Evolutionary conservation across 2,888 invertebrate species (phyloP).

Genomic region (Caradrina kadenii): DNA sequence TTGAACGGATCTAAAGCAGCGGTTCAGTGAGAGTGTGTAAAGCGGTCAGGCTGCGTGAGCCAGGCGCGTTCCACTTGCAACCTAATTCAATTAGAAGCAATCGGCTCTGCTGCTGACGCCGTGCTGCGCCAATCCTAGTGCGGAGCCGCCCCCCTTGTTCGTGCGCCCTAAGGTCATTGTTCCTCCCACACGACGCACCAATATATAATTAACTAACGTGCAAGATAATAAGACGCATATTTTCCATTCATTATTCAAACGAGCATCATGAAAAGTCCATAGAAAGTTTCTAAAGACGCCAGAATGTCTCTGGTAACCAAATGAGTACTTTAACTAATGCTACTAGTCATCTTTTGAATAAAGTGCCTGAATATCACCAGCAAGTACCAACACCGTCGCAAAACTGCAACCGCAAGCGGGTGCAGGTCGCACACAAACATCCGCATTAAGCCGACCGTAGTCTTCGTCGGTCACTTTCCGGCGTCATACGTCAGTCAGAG

Average conservation of each 20-base stretch:
- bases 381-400: background rate
- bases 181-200: slow-evolving; percentile 65
- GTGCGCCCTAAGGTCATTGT: slow-evolving; percentile 75
- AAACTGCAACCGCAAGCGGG: slow-evolving; percentile 29
- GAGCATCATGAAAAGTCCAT: slow-evolving; percentile 1
- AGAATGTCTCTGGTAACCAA: background rate
- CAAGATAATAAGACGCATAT: slow-evolving; percentile 46
- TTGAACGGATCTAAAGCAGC: slow-evolving; percentile 53
- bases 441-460: slow-evolving; percentile 41
- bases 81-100: slow-evolving; percentile 88
- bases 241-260: slow-evolving; percentile 25
- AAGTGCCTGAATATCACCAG: background rate
- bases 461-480: slow-evolving; percentile 59
- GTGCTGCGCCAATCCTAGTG: slow-evolving; percentile 66
- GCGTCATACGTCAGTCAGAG: slow-evolving; percentile 55
- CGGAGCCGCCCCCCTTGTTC: slow-evolving; percentile 69
- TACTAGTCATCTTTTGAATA: slow-evolving; percentile 9
- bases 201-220: slow-evolving; percentile 56
- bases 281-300: background rate
- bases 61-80: slow-evolving; percentile 83
- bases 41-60: slow-evolving; percentile 71
- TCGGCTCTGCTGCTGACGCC: slow-evolving; percentile 74
- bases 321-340: background rate
- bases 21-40: slow-evolving; percentile 67
- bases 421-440: slow-evolving; percentile 50